Conservation (phyloP, 1,140 invertebrate genomes). For the Gerris buenoi region DNA sequence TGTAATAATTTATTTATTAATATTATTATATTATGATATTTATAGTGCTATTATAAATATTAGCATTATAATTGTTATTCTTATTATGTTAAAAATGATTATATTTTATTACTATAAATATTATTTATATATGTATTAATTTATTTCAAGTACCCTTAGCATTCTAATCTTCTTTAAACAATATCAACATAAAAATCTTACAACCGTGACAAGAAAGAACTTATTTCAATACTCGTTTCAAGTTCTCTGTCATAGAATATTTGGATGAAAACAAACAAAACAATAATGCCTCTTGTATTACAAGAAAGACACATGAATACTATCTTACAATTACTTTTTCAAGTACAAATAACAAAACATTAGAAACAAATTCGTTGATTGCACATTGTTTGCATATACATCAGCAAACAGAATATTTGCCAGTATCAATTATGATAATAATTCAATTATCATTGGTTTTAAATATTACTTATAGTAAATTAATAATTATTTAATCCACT, state of each 20-base stretch:
- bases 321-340: slow-evolving; percentile 13
- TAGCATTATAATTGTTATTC: no score
- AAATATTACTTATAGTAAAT: no score
- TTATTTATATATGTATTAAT: no score
- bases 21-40: no score
- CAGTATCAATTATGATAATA: no score
- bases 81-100: no score
- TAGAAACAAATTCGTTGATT: slow-evolving; percentile 18
- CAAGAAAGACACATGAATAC: slow-evolving; percentile 17
- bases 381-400: slow-evolving; percentile 14
- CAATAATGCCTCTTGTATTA: slow-evolving; percentile 19
- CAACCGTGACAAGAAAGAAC: slow-evolving; percentile 15
- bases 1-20: background rate
- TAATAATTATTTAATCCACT: no score
- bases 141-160: no score
- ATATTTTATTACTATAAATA: no score
- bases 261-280: slow-evolving; percentile 18
- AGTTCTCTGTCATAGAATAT: slow-evolving; percentile 16
- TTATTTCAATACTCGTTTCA: slow-evolving; percentile 16
- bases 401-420: no score
- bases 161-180: slow-evolving; percentile 13
- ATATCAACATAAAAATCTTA: slow-evolving; percentile 18
- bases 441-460: no score
- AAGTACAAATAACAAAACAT: slow-evolving; percentile 13
- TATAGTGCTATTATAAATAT: no score